A percentile compares a stretch with the other conserved stretches of the same genome.
These are phyloP conservation scores for Harpagoxenus sublaevis DNA, from an alignment of 2,888 invertebrate genomes.

Conservation along the genomic window DNA sequence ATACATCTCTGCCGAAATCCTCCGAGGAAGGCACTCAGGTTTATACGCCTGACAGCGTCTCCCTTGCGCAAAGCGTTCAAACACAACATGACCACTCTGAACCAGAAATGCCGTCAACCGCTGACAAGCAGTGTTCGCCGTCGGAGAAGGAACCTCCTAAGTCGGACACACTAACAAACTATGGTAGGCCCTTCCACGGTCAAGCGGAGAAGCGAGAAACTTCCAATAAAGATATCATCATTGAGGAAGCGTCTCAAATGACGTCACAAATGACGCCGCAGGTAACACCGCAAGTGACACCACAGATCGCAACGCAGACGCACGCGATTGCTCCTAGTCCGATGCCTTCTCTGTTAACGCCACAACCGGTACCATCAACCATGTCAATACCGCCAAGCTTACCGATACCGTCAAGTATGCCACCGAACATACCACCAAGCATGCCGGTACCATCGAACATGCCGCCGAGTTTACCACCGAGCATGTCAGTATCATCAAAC, in stretches of 20 bases:
- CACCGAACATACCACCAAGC: not conserved
- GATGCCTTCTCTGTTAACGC: slow-evolving; percentile 57
- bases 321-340: slow-evolving; percentile 51
- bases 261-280: slow-evolving; percentile 58
- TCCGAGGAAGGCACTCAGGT: slow-evolving; percentile 76
- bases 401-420: slow-evolving; percentile 19
- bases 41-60: slow-evolving; percentile 71
- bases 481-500: not conserved
- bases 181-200: slow-evolving; percentile 69
- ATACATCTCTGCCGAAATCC: slow-evolving; percentile 78
- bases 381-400: slow-evolving; percentile 19
- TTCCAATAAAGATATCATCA: slow-evolving; percentile 77
- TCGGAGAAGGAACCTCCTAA: slow-evolving; percentile 70
- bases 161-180: slow-evolving; percentile 71
- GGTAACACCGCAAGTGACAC: slow-evolving; percentile 45
- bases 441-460: slow-evolving; percentile 58
- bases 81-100: slow-evolving; percentile 71
- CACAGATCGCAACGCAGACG: slow-evolving; percentile 60
- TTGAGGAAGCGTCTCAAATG: slow-evolving; percentile 73
- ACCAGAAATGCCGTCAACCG: slow-evolving; percentile 65
- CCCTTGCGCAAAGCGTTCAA: slow-evolving; percentile 72
- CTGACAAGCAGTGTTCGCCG: slow-evolving; percentile 71
- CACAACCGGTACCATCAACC: slow-evolving; percentile 47
- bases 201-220: slow-evolving; percentile 77
- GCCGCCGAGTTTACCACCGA: slow-evolving; percentile 35